These are phyloP conservation scores for Cryptophagus acutangulus DNA, from an alignment of 2,888 invertebrate species.

Conservation along the genomic window DNA sequence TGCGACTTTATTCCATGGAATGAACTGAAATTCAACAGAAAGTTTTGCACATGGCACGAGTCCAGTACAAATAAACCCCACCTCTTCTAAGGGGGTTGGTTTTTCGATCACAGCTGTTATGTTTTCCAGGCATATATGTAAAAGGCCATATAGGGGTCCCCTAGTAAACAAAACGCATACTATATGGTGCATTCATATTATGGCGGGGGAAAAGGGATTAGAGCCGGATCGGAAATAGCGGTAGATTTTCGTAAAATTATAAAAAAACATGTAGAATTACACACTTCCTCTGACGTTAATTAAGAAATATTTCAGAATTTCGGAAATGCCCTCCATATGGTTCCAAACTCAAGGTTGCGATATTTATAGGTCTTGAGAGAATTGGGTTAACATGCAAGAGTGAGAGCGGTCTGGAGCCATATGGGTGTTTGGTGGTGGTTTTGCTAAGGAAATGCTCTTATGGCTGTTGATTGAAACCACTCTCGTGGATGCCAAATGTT, in stretches of 20 bases:
- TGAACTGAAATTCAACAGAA: slow-evolving; percentile 29
- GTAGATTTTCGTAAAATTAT: too few relatives aligned
- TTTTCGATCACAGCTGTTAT: slow-evolving; percentile 46
- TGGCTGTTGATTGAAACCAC: slow-evolving; percentile 30
- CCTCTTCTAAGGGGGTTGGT: slow-evolving; percentile 46
- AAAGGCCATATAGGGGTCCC: slow-evolving; percentile 34
- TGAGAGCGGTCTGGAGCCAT: too few relatives aligned
- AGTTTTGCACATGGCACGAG: slow-evolving; percentile 47
- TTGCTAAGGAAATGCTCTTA: slow-evolving; percentile 37
- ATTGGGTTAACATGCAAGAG: too few relatives aligned
- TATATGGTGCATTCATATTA: too few relatives aligned
- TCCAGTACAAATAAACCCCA: slow-evolving; percentile 46
- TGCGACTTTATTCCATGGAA: slow-evolving; percentile 38
- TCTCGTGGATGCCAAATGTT: slow-evolving; percentile 44
- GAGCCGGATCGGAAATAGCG: too few relatives aligned
- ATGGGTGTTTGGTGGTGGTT: slow-evolving; percentile 36
- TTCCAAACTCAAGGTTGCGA: too few relatives aligned
- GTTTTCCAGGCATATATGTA: slow-evolving; percentile 18
- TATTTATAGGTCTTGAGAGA: too few relatives aligned
- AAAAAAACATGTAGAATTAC: too few relatives aligned
- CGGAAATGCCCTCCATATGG: too few relatives aligned
- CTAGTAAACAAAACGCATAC: too few relatives aligned
- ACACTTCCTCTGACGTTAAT: too few relatives aligned
- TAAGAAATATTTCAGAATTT: too few relatives aligned
- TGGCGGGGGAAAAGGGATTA: slow-evolving; percentile 4